phyloP scores from a whole-genome alignment of 2,797 vertebrate genomes.

The Leuciscus waleckii region DNA sequence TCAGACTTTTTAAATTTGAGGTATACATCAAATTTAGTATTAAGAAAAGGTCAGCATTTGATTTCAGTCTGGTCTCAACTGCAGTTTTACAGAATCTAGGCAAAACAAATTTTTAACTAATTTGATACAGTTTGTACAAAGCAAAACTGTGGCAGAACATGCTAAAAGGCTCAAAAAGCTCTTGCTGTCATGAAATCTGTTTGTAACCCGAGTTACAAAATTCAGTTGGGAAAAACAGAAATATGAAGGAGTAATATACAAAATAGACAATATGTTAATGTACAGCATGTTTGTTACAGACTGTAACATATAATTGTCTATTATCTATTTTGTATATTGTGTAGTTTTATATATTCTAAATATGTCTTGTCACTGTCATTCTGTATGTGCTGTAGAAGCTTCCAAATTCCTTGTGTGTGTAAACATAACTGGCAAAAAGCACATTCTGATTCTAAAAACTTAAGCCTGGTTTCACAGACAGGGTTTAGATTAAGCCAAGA shows the following conservation, averaged over 20 bases:
- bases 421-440: no score
- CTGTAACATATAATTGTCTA: no score
- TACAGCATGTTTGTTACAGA: no score
- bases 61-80: slow-evolving; percentile 6
- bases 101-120: background rate
- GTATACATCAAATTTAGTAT: background rate
- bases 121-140: background rate
- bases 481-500: no score
- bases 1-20: background rate
- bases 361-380: no score
- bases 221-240: slow-evolving; percentile 36
- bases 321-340: no score
- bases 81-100: background rate
- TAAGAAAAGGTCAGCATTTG: background rate
- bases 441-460: no score
- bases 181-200: slow-evolving; percentile 54
- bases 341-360: no score
- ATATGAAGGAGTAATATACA: background rate
- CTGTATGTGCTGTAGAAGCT: no score
- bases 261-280: no score
- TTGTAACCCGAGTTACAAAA: slow-evolving; percentile 47
- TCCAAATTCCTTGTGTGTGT: no score
- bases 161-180: slow-evolving; percentile 63
- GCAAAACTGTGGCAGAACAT: slow-evolving; percentile 4
- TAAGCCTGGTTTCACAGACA: no score